Evolutionary conservation across 2,797 vertebrate species (phyloP).

Genomic region (Chelon auratus): DNA sequence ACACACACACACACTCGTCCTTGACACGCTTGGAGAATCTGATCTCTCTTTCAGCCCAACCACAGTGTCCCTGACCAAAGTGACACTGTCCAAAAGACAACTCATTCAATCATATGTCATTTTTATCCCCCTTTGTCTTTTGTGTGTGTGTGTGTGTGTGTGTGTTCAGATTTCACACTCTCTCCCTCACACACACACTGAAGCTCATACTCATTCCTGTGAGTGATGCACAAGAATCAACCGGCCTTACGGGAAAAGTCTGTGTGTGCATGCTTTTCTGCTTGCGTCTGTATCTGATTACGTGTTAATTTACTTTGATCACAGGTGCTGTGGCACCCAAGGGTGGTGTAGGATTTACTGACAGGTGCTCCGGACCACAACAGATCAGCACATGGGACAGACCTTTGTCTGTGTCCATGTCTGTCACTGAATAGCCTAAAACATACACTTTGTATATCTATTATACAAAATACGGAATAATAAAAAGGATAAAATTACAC

Average conservation of each 20-base stretch:
- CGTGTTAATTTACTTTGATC: conserved; percentile 67
- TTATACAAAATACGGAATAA: too few relatives aligned
- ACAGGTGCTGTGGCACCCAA: conserved; percentile 36
- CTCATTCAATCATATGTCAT: conserved; percentile 57
- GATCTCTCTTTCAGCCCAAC: conserved; percentile 41
- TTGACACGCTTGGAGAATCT: conserved; percentile 13
- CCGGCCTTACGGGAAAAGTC: conserved; percentile 27
- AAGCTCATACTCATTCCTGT: conserved; percentile 5
- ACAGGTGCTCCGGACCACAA: conserved; percentile 53
- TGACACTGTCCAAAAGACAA: conserved; percentile 47
- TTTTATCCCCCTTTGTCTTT: not conserved
- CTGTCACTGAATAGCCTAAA: not conserved
- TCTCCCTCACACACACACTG: conserved; percentile 4
- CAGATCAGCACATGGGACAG: conserved; percentile 10
- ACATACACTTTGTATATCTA: not conserved
- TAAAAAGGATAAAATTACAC: not conserved
- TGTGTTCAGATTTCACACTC: conserved; percentile 1
- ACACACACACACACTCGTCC: conserved; percentile 14
- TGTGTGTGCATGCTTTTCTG: conserved; percentile 52
- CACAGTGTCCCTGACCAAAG: conserved; percentile 51
- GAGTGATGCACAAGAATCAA: conserved; percentile 35
- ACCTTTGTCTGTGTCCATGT: not conserved
- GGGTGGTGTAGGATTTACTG: conserved; percentile 60
- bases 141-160: not conserved
- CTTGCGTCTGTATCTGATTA: conserved; percentile 64